Evolutionary conservation across 2,113 vertebrate species (phyloP).

Genomic region (Platysteira castanea): DNA sequence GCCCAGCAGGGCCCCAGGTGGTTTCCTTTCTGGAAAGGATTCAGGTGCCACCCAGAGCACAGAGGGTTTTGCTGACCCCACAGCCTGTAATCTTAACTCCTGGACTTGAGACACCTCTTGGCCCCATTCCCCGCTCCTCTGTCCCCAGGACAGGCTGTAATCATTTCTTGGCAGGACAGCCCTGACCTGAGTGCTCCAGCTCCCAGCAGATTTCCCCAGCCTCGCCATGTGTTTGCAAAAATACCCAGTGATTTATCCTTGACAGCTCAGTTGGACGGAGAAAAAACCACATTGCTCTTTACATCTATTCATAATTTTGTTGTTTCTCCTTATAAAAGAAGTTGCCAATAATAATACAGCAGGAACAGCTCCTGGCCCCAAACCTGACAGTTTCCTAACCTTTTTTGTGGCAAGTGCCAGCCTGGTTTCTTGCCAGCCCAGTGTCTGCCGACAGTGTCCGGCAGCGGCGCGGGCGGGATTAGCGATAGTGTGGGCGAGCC

Average conservation of each 20-base stretch:
- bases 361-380: background rate
- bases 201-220: constrained; percentile 3
- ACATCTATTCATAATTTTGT: background rate
- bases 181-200: background rate
- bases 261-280: background rate
- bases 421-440: background rate
- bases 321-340: background rate
- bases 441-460: background rate
- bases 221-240: background rate
- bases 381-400: background rate
- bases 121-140: rapidly evolving
- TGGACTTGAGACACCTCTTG: background rate
- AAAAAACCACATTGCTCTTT: background rate
- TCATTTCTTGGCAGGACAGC: background rate
- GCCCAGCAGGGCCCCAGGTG: rapidly evolving
- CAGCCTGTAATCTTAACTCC: background rate
- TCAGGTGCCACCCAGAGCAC: background rate
- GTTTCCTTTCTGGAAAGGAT: background rate
- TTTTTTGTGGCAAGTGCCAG: background rate
- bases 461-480: rapidly evolving
- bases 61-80: background rate
- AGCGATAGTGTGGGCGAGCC: rapidly evolving
- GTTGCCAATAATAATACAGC: background rate
- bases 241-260: background rate
- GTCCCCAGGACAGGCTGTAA: background rate